Evolutionary conservation across 2,888 invertebrate genomes (phyloP).

Genomic region (Brachypalpus laphriformis): DNA sequence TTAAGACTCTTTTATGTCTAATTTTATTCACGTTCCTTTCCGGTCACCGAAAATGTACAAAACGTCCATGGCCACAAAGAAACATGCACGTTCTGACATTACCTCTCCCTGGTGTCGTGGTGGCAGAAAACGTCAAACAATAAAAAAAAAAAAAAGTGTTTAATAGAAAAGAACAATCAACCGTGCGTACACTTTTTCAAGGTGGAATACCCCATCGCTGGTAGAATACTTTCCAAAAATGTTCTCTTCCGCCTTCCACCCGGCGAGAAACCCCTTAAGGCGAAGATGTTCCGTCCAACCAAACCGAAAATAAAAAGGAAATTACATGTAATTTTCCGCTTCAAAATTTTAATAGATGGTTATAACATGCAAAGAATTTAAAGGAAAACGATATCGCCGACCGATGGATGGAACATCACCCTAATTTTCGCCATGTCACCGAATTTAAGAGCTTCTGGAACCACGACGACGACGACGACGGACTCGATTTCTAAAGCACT

Average conservation of each 20-base stretch:
- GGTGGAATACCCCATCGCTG: constrained; percentile 42
- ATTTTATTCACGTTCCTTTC: constrained; percentile 69
- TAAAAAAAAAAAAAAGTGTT: constrained; percentile 49
- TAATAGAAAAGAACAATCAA: constrained; percentile 56
- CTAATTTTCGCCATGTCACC: constrained; percentile 72
- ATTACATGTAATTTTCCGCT: constrained; percentile 74
- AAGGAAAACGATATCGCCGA: constrained; percentile 58
- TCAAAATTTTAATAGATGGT: constrained; percentile 69
- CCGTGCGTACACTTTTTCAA: constrained; percentile 61
- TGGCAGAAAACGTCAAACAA: constrained; percentile 33
- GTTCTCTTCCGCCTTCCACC: background rate
- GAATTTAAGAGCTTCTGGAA: constrained; percentile 60
- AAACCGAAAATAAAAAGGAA: constrained; percentile 55
- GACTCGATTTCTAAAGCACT: constrained; percentile 3
- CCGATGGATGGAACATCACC: constrained; percentile 37
- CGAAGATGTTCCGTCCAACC: background rate
- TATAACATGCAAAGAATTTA: constrained; percentile 62
- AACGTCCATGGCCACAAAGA: background rate
- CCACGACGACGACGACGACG: background rate
- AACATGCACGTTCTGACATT: constrained; percentile 42
- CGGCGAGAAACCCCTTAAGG: background rate
- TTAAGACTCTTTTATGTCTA: constrained; percentile 61
- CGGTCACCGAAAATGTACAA: constrained; percentile 64
- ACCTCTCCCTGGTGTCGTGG: background rate
- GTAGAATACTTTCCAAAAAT: constrained; percentile 15